Evolutionary conservation across 2,797 vertebrate species (phyloP).

Genomic region (Microctenopoma lineatum): DNA sequence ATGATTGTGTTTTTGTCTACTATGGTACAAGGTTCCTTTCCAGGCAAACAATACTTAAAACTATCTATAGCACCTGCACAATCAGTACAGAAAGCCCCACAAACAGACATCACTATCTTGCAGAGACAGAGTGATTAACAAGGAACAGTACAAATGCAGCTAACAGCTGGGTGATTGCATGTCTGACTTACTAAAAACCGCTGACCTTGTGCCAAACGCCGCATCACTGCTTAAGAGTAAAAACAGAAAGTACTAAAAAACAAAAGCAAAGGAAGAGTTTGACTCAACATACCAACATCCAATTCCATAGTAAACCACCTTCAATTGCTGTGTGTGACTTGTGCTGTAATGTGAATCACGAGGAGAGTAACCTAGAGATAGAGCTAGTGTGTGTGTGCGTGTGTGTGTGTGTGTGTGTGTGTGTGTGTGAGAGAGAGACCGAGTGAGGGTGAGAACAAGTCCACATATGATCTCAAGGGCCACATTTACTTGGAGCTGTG

Average conservation of each 20-base stretch:
- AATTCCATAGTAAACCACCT: conserved; percentile 47
- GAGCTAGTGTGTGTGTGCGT: conserved; percentile 19
- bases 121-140: conserved; percentile 10
- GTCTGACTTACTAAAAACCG: conserved; percentile 23
- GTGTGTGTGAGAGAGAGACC: background rate
- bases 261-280: background rate
- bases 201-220: conserved; percentile 11
- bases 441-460: conserved; percentile 15
- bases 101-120: conserved; percentile 7
- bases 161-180: conserved; percentile 15
- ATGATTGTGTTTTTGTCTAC: conserved; percentile 29
- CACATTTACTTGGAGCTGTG: conserved; percentile 9
- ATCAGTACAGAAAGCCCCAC: conserved; percentile 21
- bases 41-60: conserved; percentile 19
- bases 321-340: conserved; percentile 59
- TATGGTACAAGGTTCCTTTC: conserved; percentile 11
- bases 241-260: conserved; percentile 13
- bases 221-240: background rate
- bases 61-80: background rate
- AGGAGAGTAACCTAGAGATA: conserved; percentile 54
- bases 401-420: conserved; percentile 12
- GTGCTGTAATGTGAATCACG: conserved; percentile 76
- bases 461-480: conserved; percentile 30
- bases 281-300: conserved; percentile 24
- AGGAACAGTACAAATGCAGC: conserved; percentile 32